Base-by-base conservation (phyloP, 2,113 vertebrate species). In the Otus sunia region DNA sequence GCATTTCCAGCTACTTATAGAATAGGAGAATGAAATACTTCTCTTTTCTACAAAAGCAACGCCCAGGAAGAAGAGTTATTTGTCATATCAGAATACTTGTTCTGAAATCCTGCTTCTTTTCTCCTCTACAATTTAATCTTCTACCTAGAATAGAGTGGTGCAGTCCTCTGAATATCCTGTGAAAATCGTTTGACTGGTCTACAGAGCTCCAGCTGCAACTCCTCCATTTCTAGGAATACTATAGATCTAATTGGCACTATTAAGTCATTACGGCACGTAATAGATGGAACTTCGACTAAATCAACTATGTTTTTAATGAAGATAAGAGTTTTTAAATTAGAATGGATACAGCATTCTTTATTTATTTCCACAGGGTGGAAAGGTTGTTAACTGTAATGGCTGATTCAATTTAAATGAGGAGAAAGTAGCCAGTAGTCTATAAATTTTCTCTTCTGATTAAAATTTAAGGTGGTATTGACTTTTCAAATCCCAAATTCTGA, bases 261-360 rank as follows among this genome's bases (percentile, higher is more conserved):
- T 96, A 97, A 97, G 95, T 97, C 90, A 97, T 96, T 97, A 91
- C 71, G 60, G 76, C 41, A 84, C 69, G 92, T 90, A 94, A 96
- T 86, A 96, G 94, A 96, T 91, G 88, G 88, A 94, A 96, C 85
- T 96, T 97, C 94, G 86, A 95, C 79, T 96, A 93, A 95, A 96
- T 85, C 79, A 95, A 53, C 83, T 86, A 63, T 93, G 81, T 93
- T 96, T 95, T 97, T 93, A 97, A 97, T 94, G 85, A 97, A 71
- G 73, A 90, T 92, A 92, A 96, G 89, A 84, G 79, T 81, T 97
- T 96, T 96, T 73, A 94, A 96, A 95, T 95, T 94, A 95, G 88
- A 89, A 86, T 92, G 69, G 94, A 92, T 95, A 69, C 68, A 83
- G 26, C 76, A 86, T 96, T 95, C 75, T 96, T 93, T 90, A 47